A percentile compares a stretch with the other conserved stretches of the same genome.
Evolutionary conservation across 2,113 vertebrate genomes (phyloP).

Genomic region (Columbina picui): DNA sequence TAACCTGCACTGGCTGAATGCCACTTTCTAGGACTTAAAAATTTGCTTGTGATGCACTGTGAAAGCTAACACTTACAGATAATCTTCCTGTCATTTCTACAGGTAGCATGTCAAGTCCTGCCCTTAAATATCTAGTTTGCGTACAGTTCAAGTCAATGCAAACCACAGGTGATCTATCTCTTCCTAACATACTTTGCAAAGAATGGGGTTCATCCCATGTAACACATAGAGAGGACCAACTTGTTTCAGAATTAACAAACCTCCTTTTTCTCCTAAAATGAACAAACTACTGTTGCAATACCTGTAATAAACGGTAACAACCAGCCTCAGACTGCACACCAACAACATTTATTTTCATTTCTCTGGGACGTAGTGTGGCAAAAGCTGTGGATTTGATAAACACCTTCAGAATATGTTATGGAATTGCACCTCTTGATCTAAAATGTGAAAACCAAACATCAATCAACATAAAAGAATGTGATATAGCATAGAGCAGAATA

Average conservation of each 20-base stretch:
- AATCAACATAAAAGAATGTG: slow-evolving; percentile 31
- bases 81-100: not conserved
- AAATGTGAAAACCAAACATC: slow-evolving; percentile 12
- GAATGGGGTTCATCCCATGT: not conserved
- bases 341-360: not conserved
- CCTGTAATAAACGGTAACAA: not conserved
- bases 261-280: not conserved
- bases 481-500: slow-evolving; percentile 7
- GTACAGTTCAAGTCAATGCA: not conserved
- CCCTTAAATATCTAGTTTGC: not conserved
- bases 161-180: not conserved
- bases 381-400: not conserved
- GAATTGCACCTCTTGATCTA: not conserved
- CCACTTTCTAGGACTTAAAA: not conserved
- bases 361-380: not conserved
- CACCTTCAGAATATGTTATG: not conserved
- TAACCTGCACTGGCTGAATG: not conserved
- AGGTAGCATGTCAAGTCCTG: not conserved
- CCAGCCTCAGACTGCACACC: not conserved
- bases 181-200: not conserved
- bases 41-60: not conserved
- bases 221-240: not conserved
- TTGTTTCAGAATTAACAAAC: not conserved
- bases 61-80: not conserved
- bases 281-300: not conserved